phyloP scores from a whole-genome alignment of 2,113 vertebrate genomes.

The Lota lota region DNA sequence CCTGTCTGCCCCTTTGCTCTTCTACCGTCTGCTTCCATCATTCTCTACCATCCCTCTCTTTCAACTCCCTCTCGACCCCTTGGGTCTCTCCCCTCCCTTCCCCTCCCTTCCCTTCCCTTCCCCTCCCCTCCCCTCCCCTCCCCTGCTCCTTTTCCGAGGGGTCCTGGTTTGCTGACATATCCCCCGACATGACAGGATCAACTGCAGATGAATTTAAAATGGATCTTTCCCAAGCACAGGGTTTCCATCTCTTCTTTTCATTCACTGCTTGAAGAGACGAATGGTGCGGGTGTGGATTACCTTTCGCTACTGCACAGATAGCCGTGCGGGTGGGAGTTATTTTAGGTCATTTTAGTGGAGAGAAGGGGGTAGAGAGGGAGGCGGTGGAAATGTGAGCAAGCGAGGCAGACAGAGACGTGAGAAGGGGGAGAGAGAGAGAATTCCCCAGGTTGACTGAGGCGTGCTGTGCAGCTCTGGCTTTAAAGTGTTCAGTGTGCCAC shows the following conservation, averaged over 20 bases:
- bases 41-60: not conserved
- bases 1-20: not conserved
- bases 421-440: constrained; percentile 48
- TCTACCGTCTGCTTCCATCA: not conserved
- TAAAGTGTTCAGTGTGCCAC: constrained; percentile 48
- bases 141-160: constrained; percentile 27
- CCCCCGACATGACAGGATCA: constrained; percentile 55
- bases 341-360: constrained; percentile 44
- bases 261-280: constrained; percentile 21
- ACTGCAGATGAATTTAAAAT: constrained; percentile 63
- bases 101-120: constrained; percentile 11
- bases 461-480: constrained; percentile 50
- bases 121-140: constrained; percentile 13
- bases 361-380: constrained; percentile 19
- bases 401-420: constrained; percentile 28
- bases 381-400: constrained; percentile 12
- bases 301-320: constrained; percentile 30
- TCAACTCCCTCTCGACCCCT: constrained; percentile 23
- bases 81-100: constrained; percentile 2
- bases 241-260: constrained; percentile 39
- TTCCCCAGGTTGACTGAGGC: constrained; percentile 46
- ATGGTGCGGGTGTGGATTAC: constrained; percentile 16
- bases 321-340: constrained; percentile 48
- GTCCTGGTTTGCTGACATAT: constrained; percentile 52
- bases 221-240: constrained; percentile 53